A percentile compares a stretch with the other conserved stretches of the same genome.
phyloP scores from a whole-genome alignment of 2,888 invertebrate species.

The Latrodectus hesperus region DNA sequence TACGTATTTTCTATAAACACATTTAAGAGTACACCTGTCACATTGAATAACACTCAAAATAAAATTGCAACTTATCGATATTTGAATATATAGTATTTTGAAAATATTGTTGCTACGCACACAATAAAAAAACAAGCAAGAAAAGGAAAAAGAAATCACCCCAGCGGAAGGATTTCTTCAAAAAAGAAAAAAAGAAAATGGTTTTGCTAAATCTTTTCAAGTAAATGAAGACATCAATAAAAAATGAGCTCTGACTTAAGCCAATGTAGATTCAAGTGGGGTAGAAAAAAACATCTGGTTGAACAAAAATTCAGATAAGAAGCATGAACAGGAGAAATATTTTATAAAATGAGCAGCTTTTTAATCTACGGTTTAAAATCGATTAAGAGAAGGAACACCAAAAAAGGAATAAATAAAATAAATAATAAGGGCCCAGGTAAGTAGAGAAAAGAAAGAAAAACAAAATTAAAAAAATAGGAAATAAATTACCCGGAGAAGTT shows the following conservation, averaged over 20 bases:
- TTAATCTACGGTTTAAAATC: conserved; percentile 56
- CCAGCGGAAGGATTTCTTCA: neutral
- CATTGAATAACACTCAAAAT: too few species aligned
- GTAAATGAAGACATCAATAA: conserved; percentile 56
- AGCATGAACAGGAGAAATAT: neutral
- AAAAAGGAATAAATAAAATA: neutral
- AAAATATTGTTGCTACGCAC: too few species aligned
- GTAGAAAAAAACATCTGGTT: neutral
- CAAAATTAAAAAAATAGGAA: conserved; percentile 18
- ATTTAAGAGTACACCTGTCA: too few species aligned
- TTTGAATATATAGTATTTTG: too few species aligned
- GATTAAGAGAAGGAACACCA: conserved; percentile 38
- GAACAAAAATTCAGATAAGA: neutral
- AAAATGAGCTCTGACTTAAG: conserved; percentile 22
- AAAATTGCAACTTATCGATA: too few species aligned
- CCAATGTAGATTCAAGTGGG: conserved; percentile 7
- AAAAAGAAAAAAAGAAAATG: neutral
- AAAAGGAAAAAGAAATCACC: neutral
- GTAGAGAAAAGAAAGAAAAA: neutral
- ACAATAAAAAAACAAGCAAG: neutral
- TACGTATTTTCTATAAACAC: too few species aligned
- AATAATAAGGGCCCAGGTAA: too few species aligned
- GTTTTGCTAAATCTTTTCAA: neutral
- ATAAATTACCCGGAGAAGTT: conserved; percentile 39
- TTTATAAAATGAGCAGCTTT: conserved; percentile 56